Conservation (phyloP, 2,888 invertebrate species). For the Halictus ligatus region DNA sequence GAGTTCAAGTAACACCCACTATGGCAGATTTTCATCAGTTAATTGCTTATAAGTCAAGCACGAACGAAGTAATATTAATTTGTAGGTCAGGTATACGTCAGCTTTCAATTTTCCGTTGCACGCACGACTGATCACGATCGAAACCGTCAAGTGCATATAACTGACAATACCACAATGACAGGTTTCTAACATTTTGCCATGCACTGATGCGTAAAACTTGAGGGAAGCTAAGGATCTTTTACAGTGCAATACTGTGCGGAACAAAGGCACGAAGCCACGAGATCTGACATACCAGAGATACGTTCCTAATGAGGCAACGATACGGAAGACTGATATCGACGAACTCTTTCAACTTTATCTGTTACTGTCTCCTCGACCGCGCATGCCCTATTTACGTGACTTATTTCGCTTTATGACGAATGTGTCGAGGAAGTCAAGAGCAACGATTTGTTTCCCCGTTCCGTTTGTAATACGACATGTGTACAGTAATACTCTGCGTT, state of each 20-base stretch:
- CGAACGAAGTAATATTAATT: background rate
- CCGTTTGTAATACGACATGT: background rate
- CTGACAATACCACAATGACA: background rate
- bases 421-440: slow-evolving; percentile 10
- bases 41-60: background rate
- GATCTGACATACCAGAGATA: slow-evolving; percentile 21
- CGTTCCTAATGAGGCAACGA: slow-evolving; percentile 39
- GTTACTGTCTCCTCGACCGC: background rate
- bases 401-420: slow-evolving; percentile 11
- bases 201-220: background rate
- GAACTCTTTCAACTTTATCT: slow-evolving; percentile 10
- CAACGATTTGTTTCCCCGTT: background rate
- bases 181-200: background rate
- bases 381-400: slow-evolving; percentile 20
- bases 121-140: background rate
- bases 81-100: background rate
- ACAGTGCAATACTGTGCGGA: background rate
- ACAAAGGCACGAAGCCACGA: slow-evolving; percentile 2
- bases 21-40: too few relatives aligned
- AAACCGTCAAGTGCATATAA: background rate
- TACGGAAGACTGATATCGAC: slow-evolving; percentile 35
- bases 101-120: background rate
- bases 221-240: background rate
- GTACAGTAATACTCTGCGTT: background rate
- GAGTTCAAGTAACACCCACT: too few relatives aligned